phyloP scores from a whole-genome alignment of 2,797 vertebrate species.

The Aplochiton taeniatus region DNA sequence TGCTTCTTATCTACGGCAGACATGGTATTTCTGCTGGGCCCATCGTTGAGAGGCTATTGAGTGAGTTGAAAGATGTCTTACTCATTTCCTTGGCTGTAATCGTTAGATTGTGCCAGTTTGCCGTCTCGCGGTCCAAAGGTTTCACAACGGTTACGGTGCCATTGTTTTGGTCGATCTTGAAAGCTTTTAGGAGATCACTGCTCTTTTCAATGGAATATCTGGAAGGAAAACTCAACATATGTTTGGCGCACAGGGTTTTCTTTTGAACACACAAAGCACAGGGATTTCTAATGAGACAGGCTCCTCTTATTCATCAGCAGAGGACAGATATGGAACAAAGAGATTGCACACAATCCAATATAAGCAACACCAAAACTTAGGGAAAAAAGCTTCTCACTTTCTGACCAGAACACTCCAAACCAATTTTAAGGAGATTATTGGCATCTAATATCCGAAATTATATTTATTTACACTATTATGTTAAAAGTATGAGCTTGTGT shows the following conservation, averaged over 20 bases:
- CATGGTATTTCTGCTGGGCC: slow-evolving; percentile 4
- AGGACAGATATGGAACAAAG: slow-evolving; percentile 58
- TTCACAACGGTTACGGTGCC: slow-evolving; percentile 81
- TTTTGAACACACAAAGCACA: slow-evolving; percentile 51
- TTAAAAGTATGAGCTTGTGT: too few relatives aligned
- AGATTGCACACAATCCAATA: slow-evolving; percentile 22
- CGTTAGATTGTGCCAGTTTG: slow-evolving; percentile 88
- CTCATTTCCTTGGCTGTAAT: slow-evolving; percentile 85
- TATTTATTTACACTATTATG: too few relatives aligned
- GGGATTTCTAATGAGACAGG: slow-evolving; percentile 41
- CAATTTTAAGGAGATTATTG: too few relatives aligned
- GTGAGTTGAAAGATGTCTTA: slow-evolving; percentile 67
- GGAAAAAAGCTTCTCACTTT: not conserved
- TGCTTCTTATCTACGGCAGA: not conserved
- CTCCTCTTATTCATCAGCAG: too few relatives aligned
- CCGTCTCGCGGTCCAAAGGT: slow-evolving; percentile 85
- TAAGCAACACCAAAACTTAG: slow-evolving; percentile 27
- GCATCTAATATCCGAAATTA: too few relatives aligned
- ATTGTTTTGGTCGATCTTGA: slow-evolving; percentile 84
- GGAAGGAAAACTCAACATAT: slow-evolving; percentile 45
- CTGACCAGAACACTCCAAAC: too few relatives aligned
- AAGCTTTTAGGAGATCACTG: slow-evolving; percentile 67
- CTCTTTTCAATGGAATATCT: slow-evolving; percentile 85
- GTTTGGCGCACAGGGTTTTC: slow-evolving; percentile 49
- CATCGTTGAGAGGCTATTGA: not conserved